Evolutionary conservation across 2,113 vertebrate genomes (phyloP).

Genomic region (Thamnophis sirtalis): DNA sequence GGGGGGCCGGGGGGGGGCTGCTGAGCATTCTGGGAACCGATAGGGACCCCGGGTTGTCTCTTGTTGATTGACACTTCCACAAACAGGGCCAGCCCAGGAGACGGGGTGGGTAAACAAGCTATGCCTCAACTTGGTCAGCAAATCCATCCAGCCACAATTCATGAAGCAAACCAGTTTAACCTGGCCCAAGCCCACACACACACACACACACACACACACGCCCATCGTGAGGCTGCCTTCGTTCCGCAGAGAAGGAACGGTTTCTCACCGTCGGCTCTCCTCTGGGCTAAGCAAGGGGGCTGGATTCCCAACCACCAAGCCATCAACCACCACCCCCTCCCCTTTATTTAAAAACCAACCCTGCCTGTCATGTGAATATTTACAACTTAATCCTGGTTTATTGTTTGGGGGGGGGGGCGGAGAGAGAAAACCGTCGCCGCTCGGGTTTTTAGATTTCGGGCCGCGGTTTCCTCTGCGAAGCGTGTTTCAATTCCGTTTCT

Average conservation of each 20-base stretch:
- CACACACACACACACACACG: too few species aligned
- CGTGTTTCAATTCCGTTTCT: too few species aligned
- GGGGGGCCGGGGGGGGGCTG: too few species aligned
- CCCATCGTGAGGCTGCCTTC: background rate
- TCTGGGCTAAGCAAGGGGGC: background rate
- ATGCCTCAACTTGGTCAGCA: background rate
- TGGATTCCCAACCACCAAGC: background rate
- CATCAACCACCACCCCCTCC: background rate
- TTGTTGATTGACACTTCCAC: background rate
- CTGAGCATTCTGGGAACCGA: background rate
- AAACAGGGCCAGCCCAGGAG: background rate
- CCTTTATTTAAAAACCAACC: background rate
- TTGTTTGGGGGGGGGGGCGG: fast-evolving
- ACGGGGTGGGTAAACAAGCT: background rate
- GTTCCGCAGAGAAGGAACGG: fast-evolving
- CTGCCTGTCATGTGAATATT: fast-evolving
- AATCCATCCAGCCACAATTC: background rate
- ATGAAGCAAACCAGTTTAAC: background rate
- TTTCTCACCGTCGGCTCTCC: background rate
- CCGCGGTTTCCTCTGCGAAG: too few species aligned
- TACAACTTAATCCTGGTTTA: background rate
- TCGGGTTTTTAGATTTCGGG: too few species aligned
- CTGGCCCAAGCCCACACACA: background rate
- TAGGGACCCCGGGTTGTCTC: background rate
- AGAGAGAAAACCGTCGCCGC: too few species aligned